Conservation (phyloP, 2,888 invertebrate genomes). For the Caenorhabditis auriculariae region DNA sequence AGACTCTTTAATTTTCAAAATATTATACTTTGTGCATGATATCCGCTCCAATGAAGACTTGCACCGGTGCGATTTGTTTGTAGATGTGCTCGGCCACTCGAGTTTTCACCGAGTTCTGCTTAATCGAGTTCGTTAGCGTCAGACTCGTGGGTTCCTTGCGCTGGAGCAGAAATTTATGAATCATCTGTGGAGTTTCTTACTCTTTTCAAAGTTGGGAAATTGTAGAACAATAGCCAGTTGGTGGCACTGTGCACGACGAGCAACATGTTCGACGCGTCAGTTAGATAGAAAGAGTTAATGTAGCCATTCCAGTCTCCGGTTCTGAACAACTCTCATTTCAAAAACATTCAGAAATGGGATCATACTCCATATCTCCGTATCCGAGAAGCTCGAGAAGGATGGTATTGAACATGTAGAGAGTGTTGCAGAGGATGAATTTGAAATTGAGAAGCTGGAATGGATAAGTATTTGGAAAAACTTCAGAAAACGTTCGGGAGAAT, state of each 20-base stretch:
- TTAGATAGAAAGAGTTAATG: constrained; percentile 54
- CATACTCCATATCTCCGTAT: constrained; percentile 36
- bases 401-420: constrained; percentile 62
- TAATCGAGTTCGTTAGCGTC: constrained; percentile 37
- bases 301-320: constrained; percentile 36
- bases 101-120: constrained; percentile 16
- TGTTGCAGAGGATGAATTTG: constrained; percentile 62
- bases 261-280: constrained; percentile 59
- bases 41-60: constrained; percentile 11
- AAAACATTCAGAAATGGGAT: not conserved
- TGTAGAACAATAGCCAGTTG: constrained; percentile 62
- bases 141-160: constrained; percentile 25
- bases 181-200: constrained; percentile 2
- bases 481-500: too few relatives aligned
- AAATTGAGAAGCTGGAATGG: constrained; percentile 58
- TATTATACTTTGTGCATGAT: constrained; percentile 17
- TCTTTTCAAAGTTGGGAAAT: constrained; percentile 34
- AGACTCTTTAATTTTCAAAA: constrained; percentile 5
- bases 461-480: not conserved
- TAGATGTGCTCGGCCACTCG: constrained; percentile 22
- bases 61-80: constrained; percentile 10
- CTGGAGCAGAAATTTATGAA: constrained; percentile 5
- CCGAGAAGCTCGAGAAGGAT: constrained; percentile 60
- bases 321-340: constrained; percentile 5
- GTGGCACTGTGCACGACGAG: constrained; percentile 59